These are phyloP conservation scores for Episyrphus balteatus DNA, from an alignment of 1,140 invertebrate species.

Conservation along the genomic window DNA sequence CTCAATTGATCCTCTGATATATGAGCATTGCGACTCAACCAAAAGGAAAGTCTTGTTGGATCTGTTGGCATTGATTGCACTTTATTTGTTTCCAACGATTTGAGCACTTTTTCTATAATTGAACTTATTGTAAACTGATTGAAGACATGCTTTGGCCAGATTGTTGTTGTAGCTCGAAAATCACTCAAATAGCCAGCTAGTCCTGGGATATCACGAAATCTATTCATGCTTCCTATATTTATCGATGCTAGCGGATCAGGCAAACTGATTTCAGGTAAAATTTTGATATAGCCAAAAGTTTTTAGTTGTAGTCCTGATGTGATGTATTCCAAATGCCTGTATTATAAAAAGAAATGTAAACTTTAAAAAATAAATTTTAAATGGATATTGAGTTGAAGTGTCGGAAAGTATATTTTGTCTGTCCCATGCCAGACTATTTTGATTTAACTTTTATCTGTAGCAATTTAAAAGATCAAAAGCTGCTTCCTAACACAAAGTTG, in stretches of 20 bases:
- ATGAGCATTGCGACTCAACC: conserved; percentile 54
- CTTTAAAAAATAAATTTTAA: neutral
- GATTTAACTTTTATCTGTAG: conserved; percentile 16
- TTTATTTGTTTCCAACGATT: conserved; percentile 27
- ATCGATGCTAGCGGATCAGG: conserved; percentile 38
- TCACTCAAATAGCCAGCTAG: too few relatives aligned
- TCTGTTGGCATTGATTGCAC: conserved; percentile 46
- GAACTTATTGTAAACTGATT: conserved; percentile 49
- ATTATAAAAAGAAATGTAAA: neutral
- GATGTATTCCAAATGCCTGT: conserved; percentile 23
- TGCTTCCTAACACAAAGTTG: too few relatives aligned
- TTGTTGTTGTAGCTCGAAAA: conserved; percentile 37
- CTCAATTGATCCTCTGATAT: conserved; percentile 43
- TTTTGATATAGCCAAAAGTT: conserved; percentile 45
- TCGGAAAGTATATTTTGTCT: neutral
- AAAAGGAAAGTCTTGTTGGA: conserved; percentile 58
- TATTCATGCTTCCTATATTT: conserved; percentile 37
- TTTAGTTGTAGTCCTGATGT: conserved; percentile 23
- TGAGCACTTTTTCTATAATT: conserved; percentile 37
- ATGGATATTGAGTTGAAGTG: neutral
- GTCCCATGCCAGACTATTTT: neutral
- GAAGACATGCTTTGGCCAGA: conserved; percentile 50
- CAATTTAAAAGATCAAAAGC: too few relatives aligned
- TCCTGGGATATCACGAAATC: conserved; percentile 32
- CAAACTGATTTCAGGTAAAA: conserved; percentile 52